Evolutionary conservation across 2,888 invertebrate genomes (phyloP).

Genomic region (Drosophila monieri): DNA sequence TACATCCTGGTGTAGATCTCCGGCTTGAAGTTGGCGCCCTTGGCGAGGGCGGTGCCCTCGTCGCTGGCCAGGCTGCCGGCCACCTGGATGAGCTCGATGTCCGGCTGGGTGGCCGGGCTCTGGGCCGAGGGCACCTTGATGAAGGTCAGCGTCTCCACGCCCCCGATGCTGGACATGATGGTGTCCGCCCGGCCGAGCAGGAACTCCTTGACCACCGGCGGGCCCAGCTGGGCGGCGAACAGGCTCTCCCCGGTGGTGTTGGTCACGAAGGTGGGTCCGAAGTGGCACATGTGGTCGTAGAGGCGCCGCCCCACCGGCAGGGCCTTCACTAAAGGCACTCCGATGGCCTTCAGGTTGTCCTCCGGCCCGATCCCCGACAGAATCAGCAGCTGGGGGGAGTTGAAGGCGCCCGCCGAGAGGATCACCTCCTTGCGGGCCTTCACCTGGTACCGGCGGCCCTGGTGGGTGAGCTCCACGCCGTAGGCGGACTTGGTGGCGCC

Average conservation of each 20-base stretch:
- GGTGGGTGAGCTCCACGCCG: conserved; percentile 88
- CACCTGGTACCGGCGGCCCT: conserved; percentile 84
- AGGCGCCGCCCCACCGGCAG: conserved; percentile 88
- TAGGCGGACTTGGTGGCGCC: conserved; percentile 86
- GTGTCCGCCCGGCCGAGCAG: conserved; percentile 82
- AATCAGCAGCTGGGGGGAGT: conserved; percentile 95
- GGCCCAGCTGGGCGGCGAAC: conserved; percentile 46
- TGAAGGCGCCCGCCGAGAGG: conserved; percentile 93
- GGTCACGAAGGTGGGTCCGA: conserved; percentile 82
- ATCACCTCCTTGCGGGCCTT: conserved; percentile 91
- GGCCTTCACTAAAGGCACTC: conserved; percentile 86
- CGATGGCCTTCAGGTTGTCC: conserved; percentile 85
- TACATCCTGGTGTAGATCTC: conserved; percentile 86
- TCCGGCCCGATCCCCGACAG: conserved; percentile 89
- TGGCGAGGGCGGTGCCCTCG: conserved; percentile 85
- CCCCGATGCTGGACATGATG: conserved; percentile 85
- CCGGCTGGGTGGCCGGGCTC: conserved; percentile 87
- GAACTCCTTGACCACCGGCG: conserved; percentile 59
- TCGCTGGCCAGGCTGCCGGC: conserved; percentile 88
- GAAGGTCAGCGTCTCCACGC: conserved; percentile 88
- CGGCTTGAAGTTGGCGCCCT: conserved; percentile 86
- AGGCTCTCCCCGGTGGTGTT: conserved; percentile 79
- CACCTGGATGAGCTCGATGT: conserved; percentile 88
- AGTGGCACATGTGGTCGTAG: conserved; percentile 85
- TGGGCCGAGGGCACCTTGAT: conserved; percentile 86